phyloP scores from a whole-genome alignment of 2,113 vertebrate species.

The Anhinga anhinga region DNA sequence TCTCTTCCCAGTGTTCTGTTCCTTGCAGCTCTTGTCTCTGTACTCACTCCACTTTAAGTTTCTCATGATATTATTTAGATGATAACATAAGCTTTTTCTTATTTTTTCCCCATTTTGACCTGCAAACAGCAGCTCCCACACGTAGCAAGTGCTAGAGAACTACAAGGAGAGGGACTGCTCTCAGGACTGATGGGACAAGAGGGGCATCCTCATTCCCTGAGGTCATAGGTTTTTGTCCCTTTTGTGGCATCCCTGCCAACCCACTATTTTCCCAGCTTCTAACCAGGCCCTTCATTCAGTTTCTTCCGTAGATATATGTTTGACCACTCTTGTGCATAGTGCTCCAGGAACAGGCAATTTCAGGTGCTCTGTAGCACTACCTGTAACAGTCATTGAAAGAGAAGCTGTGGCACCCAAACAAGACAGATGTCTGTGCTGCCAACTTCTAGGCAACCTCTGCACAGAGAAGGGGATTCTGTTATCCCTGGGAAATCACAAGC shows the following conservation, averaged over 20 bases:
- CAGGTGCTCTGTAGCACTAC: background rate
- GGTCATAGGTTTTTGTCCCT: background rate
- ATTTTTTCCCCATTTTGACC: background rate
- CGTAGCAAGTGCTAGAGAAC: background rate
- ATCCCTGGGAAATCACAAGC: background rate
- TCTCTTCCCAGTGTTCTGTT: background rate
- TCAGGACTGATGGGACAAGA: rapidly evolving
- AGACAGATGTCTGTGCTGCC: background rate
- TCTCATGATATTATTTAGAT: background rate
- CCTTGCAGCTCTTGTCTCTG: background rate
- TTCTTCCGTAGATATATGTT: background rate
- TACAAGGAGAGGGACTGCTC: background rate
- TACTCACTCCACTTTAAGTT: background rate
- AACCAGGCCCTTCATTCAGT: background rate
- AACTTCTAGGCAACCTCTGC: background rate
- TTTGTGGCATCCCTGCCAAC: background rate
- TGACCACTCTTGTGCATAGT: background rate
- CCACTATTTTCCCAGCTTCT: background rate
- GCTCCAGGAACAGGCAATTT: background rate
- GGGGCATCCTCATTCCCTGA: rapidly evolving
- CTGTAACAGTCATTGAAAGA: background rate
- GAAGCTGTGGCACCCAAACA: rapidly evolving
- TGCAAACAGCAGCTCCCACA: background rate
- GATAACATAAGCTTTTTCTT: background rate
- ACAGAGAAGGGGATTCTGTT: background rate